phyloP scores from a whole-genome alignment of 2,113 vertebrate species.

The Cyprinodon variegatus region DNA sequence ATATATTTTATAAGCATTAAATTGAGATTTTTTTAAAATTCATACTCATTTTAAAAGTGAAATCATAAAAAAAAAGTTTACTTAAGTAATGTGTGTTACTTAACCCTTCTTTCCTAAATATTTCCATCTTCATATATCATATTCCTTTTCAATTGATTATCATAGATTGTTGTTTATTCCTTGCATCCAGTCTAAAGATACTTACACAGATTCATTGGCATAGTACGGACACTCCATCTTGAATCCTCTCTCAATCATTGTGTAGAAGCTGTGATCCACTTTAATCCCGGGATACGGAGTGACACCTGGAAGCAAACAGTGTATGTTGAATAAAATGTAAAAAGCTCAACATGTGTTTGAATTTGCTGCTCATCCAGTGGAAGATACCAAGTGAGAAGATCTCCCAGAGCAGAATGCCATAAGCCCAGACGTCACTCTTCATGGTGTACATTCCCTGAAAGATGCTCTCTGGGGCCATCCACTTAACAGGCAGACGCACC shows the following conservation, averaged over 20 bases:
- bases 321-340: background rate
- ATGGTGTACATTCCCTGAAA: conserved; percentile 93
- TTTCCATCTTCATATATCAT: too few species aligned
- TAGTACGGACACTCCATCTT: conserved; percentile 96
- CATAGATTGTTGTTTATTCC: background rate
- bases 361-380: background rate
- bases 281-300: conserved; percentile 96
- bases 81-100: too few species aligned
- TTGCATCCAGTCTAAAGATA: conserved; percentile 28
- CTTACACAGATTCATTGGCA: conserved; percentile 87
- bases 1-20: too few species aligned
- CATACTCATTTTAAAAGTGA: too few species aligned
- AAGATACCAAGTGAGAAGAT: conserved; percentile 93
- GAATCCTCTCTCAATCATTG: conserved; percentile 90
- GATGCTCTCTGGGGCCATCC: conserved; percentile 98
- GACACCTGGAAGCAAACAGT: conserved; percentile 79
- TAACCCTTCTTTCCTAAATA: background rate
- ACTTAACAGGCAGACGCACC: conserved; percentile 94
- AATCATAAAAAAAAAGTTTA: too few species aligned
- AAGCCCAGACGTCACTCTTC: conserved; percentile 97
- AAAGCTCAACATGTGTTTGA: background rate
- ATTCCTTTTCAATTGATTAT: too few species aligned
- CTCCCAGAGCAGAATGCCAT: conserved; percentile 96
- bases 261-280: conserved; percentile 90
- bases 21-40: too few species aligned